These are phyloP conservation scores for Acronicta psi DNA, from an alignment of 2,888 invertebrate species.

Conservation along the genomic window DNA sequence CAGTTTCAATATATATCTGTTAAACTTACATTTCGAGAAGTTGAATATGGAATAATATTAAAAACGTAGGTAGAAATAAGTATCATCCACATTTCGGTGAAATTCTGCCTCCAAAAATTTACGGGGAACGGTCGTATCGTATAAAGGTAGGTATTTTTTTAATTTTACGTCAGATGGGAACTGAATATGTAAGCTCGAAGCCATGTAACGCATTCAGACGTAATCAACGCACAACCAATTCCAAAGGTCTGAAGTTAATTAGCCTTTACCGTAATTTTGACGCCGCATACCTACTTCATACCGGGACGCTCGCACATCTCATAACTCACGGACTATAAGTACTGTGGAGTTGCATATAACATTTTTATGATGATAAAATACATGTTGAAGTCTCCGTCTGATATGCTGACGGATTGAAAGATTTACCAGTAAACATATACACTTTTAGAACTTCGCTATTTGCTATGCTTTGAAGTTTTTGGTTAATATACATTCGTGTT, in stretches of 20 bases:
- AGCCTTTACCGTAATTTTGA: constrained; percentile 50
- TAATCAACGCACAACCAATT: constrained; percentile 43
- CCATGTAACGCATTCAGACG: constrained; percentile 41
- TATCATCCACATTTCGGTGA: neutral
- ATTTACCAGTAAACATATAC: too few species aligned
- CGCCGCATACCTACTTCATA: constrained; percentile 42
- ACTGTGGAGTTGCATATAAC: constrained; percentile 18
- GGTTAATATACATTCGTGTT: too few species aligned
- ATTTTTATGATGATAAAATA: constrained; percentile 35
- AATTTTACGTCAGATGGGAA: constrained; percentile 44
- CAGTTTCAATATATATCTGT: constrained; percentile 38
- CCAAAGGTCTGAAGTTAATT: constrained; percentile 53
- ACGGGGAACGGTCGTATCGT: neutral
- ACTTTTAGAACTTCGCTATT: too few species aligned
- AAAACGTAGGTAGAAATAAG: neutral
- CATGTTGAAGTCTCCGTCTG: too few species aligned
- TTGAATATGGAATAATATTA: constrained; percentile 8
- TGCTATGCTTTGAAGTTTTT: too few species aligned
- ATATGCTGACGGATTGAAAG: too few species aligned
- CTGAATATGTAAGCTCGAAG: constrained; percentile 41
- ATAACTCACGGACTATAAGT: constrained; percentile 36
- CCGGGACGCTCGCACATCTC: constrained; percentile 23
- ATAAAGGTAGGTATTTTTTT: constrained; percentile 43
- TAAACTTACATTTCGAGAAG: constrained; percentile 16
- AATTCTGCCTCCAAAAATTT: constrained; percentile 15